Base-by-base conservation (phyloP, 2,888 invertebrate genomes). In the Micoletzkya japonica region DNA sequence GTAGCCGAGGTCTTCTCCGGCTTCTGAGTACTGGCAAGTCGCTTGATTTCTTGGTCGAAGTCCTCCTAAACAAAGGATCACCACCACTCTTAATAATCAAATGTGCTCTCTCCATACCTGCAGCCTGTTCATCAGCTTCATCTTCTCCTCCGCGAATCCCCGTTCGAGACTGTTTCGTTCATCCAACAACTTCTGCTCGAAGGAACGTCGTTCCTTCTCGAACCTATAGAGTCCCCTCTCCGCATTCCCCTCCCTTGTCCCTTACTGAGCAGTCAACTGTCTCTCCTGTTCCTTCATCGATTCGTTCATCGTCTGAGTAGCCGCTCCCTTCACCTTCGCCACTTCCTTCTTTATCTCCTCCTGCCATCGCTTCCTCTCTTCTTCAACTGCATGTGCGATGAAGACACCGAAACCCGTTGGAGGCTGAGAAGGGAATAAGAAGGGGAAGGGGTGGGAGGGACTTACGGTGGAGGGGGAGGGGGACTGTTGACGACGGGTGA, bases 81-180 rank as follows among this genome's bases (percentile, higher is more conserved):
- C 6, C 36, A n/a, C 36, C 7, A 28, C 30, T 34, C 1, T 10
- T 60, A 26, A 39, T n/a, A n/a, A n/a, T n/a, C n/a, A n/a, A n/a
- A n/a, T 10, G 59, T 28, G n/a, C 32, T 30, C 30, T 59, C 6
- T 59, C n/a, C 24, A 4, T 17, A 75, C 76, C 70, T 78, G 78
- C 49, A 78, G 63, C 26, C 76, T 69, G 50, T 61, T 73, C 78
- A 78, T 78, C 72, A 77, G 58, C 56, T 74, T 73, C 78, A 77
- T 77, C 70, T 76, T 78, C 70, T 78, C 75, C 32, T 76, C 76
- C 4, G 78, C 78, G 36, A 78, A 78, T 17, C 34, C 56, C 26
- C 75, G 39, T 54, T 78, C 78, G 68, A 73, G n/a, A 10, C 20
- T 36, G 60, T 75, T 74, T 36, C 71, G 70, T 69, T 77, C 78